Percentiles rank a stretch among this genome's conserved stretches.
These are phyloP conservation scores for Bombus consobrinus DNA, from an alignment of 1,140 invertebrate genomes.

Conservation along the genomic window DNA sequence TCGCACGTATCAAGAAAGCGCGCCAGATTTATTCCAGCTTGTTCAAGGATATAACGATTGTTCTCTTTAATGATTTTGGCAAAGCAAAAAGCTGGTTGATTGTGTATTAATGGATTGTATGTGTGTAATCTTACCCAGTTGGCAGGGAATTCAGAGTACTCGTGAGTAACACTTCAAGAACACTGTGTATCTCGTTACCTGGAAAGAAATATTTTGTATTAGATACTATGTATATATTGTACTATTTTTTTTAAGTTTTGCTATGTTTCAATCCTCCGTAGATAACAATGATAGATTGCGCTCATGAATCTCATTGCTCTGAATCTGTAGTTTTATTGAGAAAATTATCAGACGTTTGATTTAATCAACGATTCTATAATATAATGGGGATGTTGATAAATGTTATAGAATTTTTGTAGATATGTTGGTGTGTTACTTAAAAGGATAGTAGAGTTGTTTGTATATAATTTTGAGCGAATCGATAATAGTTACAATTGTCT, in stretches of 20 bases:
- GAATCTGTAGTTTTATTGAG: too few species aligned
- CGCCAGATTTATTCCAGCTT: background rate
- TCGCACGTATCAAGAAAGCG: background rate
- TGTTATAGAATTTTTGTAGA: too few species aligned
- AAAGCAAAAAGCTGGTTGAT: background rate
- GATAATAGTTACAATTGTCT: background rate
- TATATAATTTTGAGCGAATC: background rate
- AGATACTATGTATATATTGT: background rate
- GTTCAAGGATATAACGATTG: too few species aligned
- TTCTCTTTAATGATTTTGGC: background rate
- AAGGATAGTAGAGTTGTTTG: background rate
- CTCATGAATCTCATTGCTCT: too few species aligned
- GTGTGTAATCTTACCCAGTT: background rate
- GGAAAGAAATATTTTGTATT: background rate
- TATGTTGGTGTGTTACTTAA: too few species aligned
- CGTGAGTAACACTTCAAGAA: background rate
- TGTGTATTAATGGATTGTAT: background rate
- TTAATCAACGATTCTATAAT: too few species aligned
- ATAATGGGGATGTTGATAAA: too few species aligned
- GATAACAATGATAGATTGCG: too few species aligned
- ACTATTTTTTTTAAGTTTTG: background rate
- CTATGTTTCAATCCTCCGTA: background rate
- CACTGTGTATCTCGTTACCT: background rate
- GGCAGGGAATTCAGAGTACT: background rate
- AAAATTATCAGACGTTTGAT: too few species aligned